Evolutionary conservation across 1,140 invertebrate species (phyloP), one percentile per base, ranked within the genome.

Genomic region (Drosophila teissieri): DNA sequence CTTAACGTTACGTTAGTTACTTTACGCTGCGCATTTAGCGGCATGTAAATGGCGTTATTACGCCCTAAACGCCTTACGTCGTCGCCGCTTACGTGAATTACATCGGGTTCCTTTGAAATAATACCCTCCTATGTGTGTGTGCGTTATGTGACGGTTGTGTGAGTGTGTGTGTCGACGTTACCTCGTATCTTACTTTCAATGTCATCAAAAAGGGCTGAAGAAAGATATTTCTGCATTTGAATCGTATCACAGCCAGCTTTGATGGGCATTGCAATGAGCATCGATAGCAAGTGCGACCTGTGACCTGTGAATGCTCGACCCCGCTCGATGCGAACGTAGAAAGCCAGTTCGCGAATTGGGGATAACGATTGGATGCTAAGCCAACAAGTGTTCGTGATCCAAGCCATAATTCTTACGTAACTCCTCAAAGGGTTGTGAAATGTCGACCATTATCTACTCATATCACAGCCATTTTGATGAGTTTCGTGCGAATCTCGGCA

Each of bases 381-480:
- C 61, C 85, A 89, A 89, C 85, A 89, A 89, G 84, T 86, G 83
- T 86, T 73, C 72, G 58, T 49, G 46, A 46, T 55, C 51, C 54
- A 37, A 52, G 36, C 53, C 40, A 49, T 40, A 67, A 70, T 85
- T 89, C 90, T 91, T 91, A 83, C 90, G 86, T 85, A 91, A 91
- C 90, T 90, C 90, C 68, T 91, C 90, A 91, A 91, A 85, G 84
- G 84, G 90, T 80, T 91, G 90, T 91, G 90, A 91, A 91, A 91
- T 91, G 90, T 91, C 85, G 74, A n/a, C 54, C 55, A 34, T 72
- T 78, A 45, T 51, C 64, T 57, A 76, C 48, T 88, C 90, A 91
- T 91, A 91, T 91, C 90, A 91, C 90, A 91, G 90, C 90, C 90
- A 91, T 91, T 91, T 91, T 91, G 90, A 91, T 91, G 90, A 91